phyloP scores from a whole-genome alignment of 2,888 invertebrate species.

The Tachina lurida region DNA sequence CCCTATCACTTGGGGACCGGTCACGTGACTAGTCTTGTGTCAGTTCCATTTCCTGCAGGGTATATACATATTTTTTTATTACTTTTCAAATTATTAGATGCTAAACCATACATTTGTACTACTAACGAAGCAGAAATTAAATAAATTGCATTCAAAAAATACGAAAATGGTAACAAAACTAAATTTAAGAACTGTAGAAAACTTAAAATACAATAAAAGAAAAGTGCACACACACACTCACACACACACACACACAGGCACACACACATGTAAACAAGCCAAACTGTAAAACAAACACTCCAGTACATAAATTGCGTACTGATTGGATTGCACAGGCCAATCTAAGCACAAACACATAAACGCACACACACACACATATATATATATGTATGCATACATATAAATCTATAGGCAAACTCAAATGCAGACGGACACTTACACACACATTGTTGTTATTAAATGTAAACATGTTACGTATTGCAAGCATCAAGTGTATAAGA shows the following conservation, averaged over 20 bases:
- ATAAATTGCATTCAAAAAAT: conserved; percentile 58
- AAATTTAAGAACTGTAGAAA: conserved; percentile 49
- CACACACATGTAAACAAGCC: neutral
- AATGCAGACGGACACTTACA: conserved; percentile 2
- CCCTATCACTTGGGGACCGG: no score
- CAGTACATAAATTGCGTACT: conserved; percentile 51
- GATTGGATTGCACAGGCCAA: conserved; percentile 58
- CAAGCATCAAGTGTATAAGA: conserved; percentile 38
- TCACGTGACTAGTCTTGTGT: no score
- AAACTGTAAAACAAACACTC: neutral
- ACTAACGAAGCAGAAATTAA: conserved; percentile 66
- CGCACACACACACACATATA: neutral
- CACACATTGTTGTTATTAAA: conserved; percentile 27
- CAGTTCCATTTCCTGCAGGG: no score
- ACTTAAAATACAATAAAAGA: conserved; percentile 51
- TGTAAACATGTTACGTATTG: conserved; percentile 54
- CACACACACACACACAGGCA: no score
- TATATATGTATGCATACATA: no score
- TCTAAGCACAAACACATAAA: neutral
- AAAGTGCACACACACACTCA: neutral
- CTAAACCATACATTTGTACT: conserved; percentile 48
- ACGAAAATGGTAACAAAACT: conserved; percentile 32
- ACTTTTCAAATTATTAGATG: conserved; percentile 49
- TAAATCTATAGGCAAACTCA: conserved; percentile 1
- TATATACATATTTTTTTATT: neutral